Percentiles rank a stretch among this genome's conserved stretches.
Evolutionary conservation across 2,113 vertebrate genomes (phyloP).

Genomic region (Lamprotornis superbus): DNA sequence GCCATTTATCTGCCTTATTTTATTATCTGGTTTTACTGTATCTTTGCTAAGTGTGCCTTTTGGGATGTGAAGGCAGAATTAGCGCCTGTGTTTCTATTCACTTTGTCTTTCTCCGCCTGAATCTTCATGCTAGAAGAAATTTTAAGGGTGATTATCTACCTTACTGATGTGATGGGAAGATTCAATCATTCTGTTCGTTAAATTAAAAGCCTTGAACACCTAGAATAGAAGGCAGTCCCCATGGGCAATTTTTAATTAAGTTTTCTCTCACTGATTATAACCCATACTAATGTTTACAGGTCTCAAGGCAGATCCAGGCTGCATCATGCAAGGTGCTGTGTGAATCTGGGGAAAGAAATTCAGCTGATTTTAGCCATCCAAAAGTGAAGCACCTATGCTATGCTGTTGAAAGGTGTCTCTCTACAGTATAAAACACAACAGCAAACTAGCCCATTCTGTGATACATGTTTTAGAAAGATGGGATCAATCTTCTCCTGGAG

Average conservation of each 20-base stretch:
- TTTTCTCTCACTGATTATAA: not conserved
- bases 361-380: not conserved
- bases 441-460: not conserved
- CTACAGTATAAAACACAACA: not conserved
- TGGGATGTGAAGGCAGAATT: not conserved
- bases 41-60: not conserved
- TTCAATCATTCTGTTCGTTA: slow-evolving; percentile 9
- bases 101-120: not conserved
- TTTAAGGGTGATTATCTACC: slow-evolving; percentile 28
- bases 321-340: not conserved
- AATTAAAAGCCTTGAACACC: slow-evolving; percentile 3
- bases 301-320: not conserved
- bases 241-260: slow-evolving; percentile 24
- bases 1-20: not conserved
- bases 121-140: slow-evolving; percentile 24
- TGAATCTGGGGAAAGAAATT: not conserved
- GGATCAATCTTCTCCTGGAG: not conserved
- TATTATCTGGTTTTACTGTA: not conserved
- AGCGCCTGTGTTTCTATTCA: not conserved
- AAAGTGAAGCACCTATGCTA: not conserved
- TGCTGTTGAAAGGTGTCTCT: not conserved
- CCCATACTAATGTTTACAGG: not conserved
- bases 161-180: not conserved
- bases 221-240: not conserved
- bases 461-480: not conserved